Base-by-base conservation (phyloP, 2,888 invertebrate genomes). In the Cynaeus angustus region DNA sequence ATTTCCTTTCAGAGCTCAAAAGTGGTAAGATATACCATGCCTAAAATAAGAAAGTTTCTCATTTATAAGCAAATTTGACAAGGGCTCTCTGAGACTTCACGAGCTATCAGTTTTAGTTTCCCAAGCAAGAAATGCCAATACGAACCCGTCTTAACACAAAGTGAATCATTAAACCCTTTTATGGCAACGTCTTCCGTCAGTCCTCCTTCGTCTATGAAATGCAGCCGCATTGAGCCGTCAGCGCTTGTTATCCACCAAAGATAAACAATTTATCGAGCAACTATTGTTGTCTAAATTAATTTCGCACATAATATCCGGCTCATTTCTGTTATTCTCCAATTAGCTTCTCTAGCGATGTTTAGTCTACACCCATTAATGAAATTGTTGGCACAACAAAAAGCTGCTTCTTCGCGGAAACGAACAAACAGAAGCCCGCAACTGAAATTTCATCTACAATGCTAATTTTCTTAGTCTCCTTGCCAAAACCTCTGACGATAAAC, bases 271-370 rank as follows among this genome's bases (percentile, higher is more conserved):
- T 56, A 56, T 56, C 43, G 38, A 55, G 38, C 21, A 5, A 30
- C 30, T 14, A 55, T 38, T 43, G 43, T 56, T 56, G 56, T 28
- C 56, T 9, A 56, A 56, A 56, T 56, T 43, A 56, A 56, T 56
- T 56, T 56, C 9, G 55, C 37, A n/a, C 37, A 37, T 55, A 37
- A 55, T 55, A 55, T 55, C 55, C 55, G 41, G 55, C 55, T 16
- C 38, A 33, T 53, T 53, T 46, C 46, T 46, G 46, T 46, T 46
- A 46, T 46, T 46, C 46, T 16, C 46, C 12, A 16, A 46, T 16
- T 16, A 46, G 46, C 16, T 16, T 46, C 46, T 46, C 46, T 13
- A 2, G 14, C 21, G 4, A 14, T 16, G 46, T 46, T 7, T n/a
- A 33, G 33, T 7, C 33, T 6, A 33, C 3, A n/a, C 2, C 6